Base-by-base conservation (phyloP, 2,797 vertebrate species). In the Bufotes viridis region DNA sequence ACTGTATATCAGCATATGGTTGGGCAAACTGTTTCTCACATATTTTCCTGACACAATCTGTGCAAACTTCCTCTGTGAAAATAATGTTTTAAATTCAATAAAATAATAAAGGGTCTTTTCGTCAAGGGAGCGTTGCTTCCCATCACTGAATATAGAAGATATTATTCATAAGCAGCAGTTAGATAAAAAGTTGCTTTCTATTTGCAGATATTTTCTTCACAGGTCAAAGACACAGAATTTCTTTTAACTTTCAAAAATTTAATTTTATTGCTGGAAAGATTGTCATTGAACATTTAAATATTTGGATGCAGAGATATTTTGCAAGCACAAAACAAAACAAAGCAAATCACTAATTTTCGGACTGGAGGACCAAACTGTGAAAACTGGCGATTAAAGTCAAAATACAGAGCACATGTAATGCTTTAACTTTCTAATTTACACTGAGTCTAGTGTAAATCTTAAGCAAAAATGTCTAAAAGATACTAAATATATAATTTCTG, bases 41-140 rank as follows among this genome's bases (percentile, higher is more conserved):
- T 78, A 72, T 74, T 88, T 61, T 85, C 76, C 61, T 84, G 51
- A 67, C 87, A 83, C 87, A 84, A 88, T 88, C 87, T 88, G 87
- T 79, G 72, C 55, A 88, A 81, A 88, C 87, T 88, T 88, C 87
- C 87, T 85, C 67, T 85, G 82, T 74, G 76, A 88, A 88, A 74
- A 88, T 80, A 58, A 88, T 74, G 63, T 74, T 78, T 78, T 84
- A 14, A 70, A 57, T 49, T 82, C 75, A 84, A 51, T 60, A 78
- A 57, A 87, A 79, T n/a, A 83, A 26, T 86, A 81, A 81, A 26
- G 63, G 61, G 79, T n/a, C 34, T 51, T 42, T 81, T 14, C 34
- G 42, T 65, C 60, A 65, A 51, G 29, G 26, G 20, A 24, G 20
- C 42, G 15, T 51, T 51, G 13, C 80, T 81, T 63, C 22, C 20